A percentile compares a stretch with the other conserved stretches of the same genome.
These are phyloP conservation scores for Chloroceryle inda DNA, from an alignment of 2,797 vertebrate genomes.

Conservation along the genomic window DNA sequence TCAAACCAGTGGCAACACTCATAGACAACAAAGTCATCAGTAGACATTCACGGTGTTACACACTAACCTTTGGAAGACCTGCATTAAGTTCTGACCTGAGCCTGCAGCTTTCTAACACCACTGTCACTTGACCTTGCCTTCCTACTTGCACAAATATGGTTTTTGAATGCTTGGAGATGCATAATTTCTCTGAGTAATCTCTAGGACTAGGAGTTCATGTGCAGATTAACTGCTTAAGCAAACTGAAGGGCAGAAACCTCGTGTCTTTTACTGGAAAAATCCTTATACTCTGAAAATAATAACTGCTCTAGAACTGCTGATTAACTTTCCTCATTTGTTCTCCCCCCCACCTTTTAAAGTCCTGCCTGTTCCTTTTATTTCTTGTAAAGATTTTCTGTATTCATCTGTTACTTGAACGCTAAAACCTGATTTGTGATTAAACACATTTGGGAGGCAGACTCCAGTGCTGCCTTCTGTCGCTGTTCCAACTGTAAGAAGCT, in stretches of 20 bases:
- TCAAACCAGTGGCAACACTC: neutral
- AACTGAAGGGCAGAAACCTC: neutral
- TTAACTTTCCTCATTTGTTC: neutral
- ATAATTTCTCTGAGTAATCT: neutral
- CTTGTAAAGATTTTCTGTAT: slow-evolving; percentile 26
- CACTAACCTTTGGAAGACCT: accelerated
- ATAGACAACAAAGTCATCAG: neutral
- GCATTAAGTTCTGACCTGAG: neutral
- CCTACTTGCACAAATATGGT: neutral
- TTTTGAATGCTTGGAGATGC: neutral
- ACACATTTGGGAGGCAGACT: neutral
- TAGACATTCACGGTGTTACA: neutral
- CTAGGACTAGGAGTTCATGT: neutral
- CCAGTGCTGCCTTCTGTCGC: slow-evolving; percentile 11
- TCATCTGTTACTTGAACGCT: neutral
- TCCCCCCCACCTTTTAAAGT: neutral
- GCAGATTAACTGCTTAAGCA: slow-evolving; percentile 15
- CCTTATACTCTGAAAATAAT: neutral
- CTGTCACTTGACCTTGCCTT: neutral
- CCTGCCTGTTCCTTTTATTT: neutral
- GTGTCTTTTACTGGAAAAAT: neutral
- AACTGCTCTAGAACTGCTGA: neutral
- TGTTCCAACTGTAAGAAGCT: neutral
- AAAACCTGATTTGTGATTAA: slow-evolving; percentile 49
- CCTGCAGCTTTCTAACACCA: neutral